Evolutionary conservation across 2,888 invertebrate genomes (phyloP).

Genomic region (Rotaria magnacalcarata): DNA sequence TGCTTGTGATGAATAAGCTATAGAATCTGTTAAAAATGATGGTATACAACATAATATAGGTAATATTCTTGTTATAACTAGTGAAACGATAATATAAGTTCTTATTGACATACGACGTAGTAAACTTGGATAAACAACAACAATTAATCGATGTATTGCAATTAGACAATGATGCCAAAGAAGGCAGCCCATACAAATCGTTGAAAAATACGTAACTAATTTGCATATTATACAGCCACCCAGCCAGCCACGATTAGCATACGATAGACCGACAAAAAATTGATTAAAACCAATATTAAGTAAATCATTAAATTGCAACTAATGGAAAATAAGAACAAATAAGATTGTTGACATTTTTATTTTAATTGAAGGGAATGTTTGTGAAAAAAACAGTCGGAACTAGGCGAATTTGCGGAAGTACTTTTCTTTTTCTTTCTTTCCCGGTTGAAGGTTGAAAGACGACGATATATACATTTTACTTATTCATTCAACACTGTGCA

Average conservation of each 20-base stretch:
- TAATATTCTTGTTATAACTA: constrained; percentile 42
- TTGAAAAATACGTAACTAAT: constrained; percentile 40
- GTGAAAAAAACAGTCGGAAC: too few species aligned
- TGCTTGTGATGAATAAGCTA: constrained; percentile 32
- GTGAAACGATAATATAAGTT: constrained; percentile 37
- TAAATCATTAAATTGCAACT: constrained; percentile 44
- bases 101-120: constrained; percentile 39
- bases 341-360: too few species aligned
- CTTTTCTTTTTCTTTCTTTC: too few species aligned
- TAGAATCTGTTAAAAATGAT: constrained; percentile 38
- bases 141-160: constrained; percentile 41
- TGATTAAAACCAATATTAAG: constrained; percentile 46
- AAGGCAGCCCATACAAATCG: constrained; percentile 42
- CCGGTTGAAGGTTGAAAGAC: too few species aligned
- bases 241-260: constrained; percentile 39
- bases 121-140: constrained; percentile 42
- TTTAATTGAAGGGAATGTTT: too few species aligned
- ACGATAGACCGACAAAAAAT: constrained; percentile 45
- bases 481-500: too few species aligned
- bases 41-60: constrained; percentile 43
- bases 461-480: too few species aligned
- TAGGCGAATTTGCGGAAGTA: too few species aligned
- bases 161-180: constrained; percentile 46
- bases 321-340: neutral
- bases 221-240: constrained; percentile 35